Base-by-base conservation (phyloP, 2,113 vertebrate genomes). In the Megatriorchis doriae region DNA sequence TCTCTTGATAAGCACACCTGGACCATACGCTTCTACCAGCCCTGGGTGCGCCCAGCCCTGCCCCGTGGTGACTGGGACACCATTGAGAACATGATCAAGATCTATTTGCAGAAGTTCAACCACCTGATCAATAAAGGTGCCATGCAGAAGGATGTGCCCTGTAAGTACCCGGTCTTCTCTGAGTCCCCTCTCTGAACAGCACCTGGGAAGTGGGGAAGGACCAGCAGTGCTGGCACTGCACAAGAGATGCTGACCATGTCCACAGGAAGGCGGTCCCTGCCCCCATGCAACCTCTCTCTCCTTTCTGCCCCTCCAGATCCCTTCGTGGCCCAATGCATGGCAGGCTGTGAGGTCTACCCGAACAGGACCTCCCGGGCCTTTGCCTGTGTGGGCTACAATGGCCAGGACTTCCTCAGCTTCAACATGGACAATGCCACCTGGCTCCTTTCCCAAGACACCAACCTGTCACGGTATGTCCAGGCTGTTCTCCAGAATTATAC, bases 1-100 rank as follows among this genome's bases (percentile, higher is more conserved):
- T 81, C 17, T 87, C 50, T 96, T 52, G 70, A 94, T 61, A 87
- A 85, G 31, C 88, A 34, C 25, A 96, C 65, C 4, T 71, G 70
- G 81, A 58, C 16, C 27, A 93, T 96, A 32, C 91, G 0, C 56
- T 90, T 96, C 56, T 10, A 13, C 61, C 88, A 96, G 65, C 81
- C 94, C 82, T 96, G 96, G 96, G 82, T 96, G 16, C 79, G 1
- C 27, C 26, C 52, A 52, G 55, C 94, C 61, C 61, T 94, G 56
- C 70, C 88, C 22, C 42, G 5, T 1, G 3, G 61, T 58, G 93
- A 96, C 56, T 96, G 91, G 96, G 70, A 96, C 34, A 88, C 71
- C 38, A 63, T 92, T 59, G 32, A 71, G 3, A 82, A 85, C 27
- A 29, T 95, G 66, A 11, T 96, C 55, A 96, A 70, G 81, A 67